Percentiles rank a stretch among this genome's conserved stretches.
These are phyloP conservation scores for Aleiodes alternator DNA, from an alignment of 2,888 invertebrate genomes.

Conservation along the genomic window DNA sequence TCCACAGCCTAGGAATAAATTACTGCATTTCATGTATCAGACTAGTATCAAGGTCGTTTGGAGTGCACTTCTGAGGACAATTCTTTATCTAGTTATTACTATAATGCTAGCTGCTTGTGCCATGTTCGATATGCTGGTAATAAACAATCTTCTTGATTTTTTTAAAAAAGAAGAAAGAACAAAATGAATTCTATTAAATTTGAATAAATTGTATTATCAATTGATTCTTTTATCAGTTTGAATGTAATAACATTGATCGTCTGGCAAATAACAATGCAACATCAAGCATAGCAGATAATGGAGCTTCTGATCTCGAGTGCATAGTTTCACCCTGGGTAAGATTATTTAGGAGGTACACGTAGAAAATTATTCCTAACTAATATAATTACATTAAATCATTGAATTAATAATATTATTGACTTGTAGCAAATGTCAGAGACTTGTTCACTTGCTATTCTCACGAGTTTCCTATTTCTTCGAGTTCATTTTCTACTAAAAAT, in stretches of 20 bases:
- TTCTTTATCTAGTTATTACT: constrained; percentile 83
- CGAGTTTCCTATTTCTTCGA: constrained; percentile 89
- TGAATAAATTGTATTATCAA: background rate
- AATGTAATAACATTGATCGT: constrained; percentile 64
- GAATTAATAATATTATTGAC: constrained; percentile 1
- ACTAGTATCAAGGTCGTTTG: constrained; percentile 77
- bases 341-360: constrained; percentile 59
- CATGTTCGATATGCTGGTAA: constrained; percentile 79
- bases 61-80: constrained; percentile 80
- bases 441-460: constrained; percentile 80
- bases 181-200: background rate
- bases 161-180: constrained; percentile 38
- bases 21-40: constrained; percentile 79
- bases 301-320: constrained; percentile 63
- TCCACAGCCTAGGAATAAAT: constrained; percentile 78
- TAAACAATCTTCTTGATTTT: constrained; percentile 53
- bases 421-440: constrained; percentile 88
- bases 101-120: constrained; percentile 81
- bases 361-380: constrained; percentile 33
- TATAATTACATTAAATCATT: background rate
- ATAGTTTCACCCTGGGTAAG: constrained; percentile 70
- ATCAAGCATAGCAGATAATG: constrained; percentile 58
- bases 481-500: constrained; percentile 91
- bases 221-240: constrained; percentile 63
- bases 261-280: constrained; percentile 62